These are phyloP conservation scores for Pseudotriccus pelzelni DNA, from an alignment of 2,797 vertebrate genomes.

Conservation along the genomic window DNA sequence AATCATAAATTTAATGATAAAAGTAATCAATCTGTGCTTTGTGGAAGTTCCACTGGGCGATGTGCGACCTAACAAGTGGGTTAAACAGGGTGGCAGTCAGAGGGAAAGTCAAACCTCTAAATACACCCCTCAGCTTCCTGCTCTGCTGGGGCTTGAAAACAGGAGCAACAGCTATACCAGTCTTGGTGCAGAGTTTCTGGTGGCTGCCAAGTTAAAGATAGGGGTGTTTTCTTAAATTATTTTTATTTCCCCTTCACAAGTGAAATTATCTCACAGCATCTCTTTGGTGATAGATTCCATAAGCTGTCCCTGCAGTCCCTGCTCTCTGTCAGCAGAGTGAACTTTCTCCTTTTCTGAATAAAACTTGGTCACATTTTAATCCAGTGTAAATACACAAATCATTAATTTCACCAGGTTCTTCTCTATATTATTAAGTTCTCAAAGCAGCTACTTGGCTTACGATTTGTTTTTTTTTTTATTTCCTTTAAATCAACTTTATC, in stretches of 20 bases:
- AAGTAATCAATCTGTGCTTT: not conserved
- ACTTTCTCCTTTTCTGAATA: not conserved
- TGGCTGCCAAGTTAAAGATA: not conserved
- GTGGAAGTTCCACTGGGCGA: rapidly evolving
- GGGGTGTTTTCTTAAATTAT: too few relatives aligned
- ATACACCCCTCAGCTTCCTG: not conserved
- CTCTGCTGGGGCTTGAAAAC: not conserved
- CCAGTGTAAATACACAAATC: not conserved
- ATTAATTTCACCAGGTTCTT: not conserved
- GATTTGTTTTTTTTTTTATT: not conserved
- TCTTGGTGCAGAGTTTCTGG: not conserved
- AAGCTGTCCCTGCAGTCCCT: not conserved
- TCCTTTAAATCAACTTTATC: not conserved
- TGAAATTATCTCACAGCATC: not conserved
- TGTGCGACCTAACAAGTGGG: rapidly evolving
- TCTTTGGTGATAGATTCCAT: not conserved
- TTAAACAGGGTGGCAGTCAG: not conserved
- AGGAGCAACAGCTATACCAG: not conserved
- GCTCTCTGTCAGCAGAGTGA: not conserved
- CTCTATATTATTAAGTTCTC: not conserved
- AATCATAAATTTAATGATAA: not conserved
- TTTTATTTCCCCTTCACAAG: not conserved
- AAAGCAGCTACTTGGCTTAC: not conserved
- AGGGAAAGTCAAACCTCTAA: not conserved
- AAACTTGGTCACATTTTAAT: not conserved